A percentile compares a stretch with the other conserved stretches of the same genome.
These are phyloP conservation scores for Fragum fragum DNA, from an alignment of 2,888 invertebrate species.

Conservation along the genomic window DNA sequence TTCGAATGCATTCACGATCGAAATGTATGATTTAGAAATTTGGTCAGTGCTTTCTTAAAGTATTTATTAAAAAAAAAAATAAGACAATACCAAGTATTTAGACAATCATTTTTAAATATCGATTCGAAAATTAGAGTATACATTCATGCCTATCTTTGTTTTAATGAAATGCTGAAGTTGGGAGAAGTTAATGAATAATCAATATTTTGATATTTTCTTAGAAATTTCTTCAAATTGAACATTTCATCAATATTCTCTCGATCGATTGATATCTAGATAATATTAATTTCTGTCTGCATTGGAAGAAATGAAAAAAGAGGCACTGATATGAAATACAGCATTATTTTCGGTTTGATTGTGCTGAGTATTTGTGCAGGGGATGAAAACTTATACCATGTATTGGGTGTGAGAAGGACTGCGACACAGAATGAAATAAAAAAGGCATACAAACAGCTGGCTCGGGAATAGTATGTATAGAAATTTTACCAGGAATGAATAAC, in stretches of 20 bases:
- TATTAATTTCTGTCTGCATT: background rate
- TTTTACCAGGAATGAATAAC: too few species aligned
- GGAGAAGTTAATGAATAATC: slow-evolving; percentile 2
- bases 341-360: slow-evolving; percentile 1
- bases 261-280: too few species aligned
- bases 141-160: slow-evolving; percentile 2
- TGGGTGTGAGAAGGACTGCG: slow-evolving; percentile 82
- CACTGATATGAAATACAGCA: background rate
- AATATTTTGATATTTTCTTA: background rate
- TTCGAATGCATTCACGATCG: background rate
- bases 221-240: background rate
- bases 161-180: slow-evolving; percentile 5
- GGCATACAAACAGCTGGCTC: slow-evolving; percentile 85
- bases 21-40: too few species aligned
- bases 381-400: slow-evolving; percentile 82
- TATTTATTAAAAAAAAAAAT: too few species aligned
- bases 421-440: slow-evolving; percentile 84
- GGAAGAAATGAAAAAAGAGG: background rate
- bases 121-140: background rate
- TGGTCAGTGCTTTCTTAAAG: too few species aligned
- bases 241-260: background rate
- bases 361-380: slow-evolving; percentile 7
- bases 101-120: too few species aligned
- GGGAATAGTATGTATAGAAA: slow-evolving; percentile 84
- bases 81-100: too few species aligned